Evolutionary conservation across 1,140 invertebrate species (phyloP).

Genomic region (Lanistes nyassanus): DNA sequence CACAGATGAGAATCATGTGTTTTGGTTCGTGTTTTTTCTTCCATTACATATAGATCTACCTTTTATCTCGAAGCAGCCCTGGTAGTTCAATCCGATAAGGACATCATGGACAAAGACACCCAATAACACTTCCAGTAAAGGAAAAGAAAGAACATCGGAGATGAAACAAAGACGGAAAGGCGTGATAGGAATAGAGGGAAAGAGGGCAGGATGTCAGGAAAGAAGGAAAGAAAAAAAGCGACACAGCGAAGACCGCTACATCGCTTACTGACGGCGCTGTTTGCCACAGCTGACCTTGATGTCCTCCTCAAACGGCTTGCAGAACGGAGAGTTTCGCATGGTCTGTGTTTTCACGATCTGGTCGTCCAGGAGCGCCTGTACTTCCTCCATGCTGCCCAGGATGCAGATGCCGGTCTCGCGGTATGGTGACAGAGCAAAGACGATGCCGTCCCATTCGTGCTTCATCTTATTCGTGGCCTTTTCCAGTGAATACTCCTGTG

Average conservation of each 20-base stretch:
- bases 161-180: slow-evolving; percentile 11
- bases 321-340: slow-evolving; percentile 67
- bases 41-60: no score
- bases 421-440: slow-evolving; percentile 68
- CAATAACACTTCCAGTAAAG: no score
- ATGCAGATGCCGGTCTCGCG: slow-evolving; percentile 68
- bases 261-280: no score
- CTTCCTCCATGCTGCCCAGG: slow-evolving; percentile 66
- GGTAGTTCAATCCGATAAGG: no score
- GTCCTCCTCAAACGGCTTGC: slow-evolving; percentile 72
- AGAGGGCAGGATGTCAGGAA: slow-evolving; percentile 10
- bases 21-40: no score
- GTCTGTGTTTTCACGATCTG: slow-evolving; percentile 68
- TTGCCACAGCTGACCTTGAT: slow-evolving; percentile 53
- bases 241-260: no score
- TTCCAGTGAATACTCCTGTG: slow-evolving; percentile 68
- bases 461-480: slow-evolving; percentile 66
- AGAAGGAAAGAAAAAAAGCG: slow-evolving; percentile 3
- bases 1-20: no score
- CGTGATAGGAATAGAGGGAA: slow-evolving; percentile 18
- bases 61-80: no score
- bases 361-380: slow-evolving; percentile 67
- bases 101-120: no score
- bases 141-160: no score
- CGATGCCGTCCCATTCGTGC: slow-evolving; percentile 63